phyloP scores from a whole-genome alignment of 2,113 vertebrate genomes.

The Glareola pratincola region DNA sequence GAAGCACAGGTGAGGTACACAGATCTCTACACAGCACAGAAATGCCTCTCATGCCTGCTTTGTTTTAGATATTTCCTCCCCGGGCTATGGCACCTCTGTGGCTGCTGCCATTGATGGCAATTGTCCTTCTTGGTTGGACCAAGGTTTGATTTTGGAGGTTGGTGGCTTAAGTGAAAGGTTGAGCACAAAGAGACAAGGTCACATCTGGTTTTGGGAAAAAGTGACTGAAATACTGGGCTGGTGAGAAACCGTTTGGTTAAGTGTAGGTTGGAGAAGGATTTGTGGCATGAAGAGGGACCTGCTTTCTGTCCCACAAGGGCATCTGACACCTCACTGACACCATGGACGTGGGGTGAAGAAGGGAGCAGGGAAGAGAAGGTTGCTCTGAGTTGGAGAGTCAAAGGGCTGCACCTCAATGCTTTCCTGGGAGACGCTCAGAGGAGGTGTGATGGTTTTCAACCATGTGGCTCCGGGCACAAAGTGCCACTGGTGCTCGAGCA shows the following conservation, averaged over 20 bases:
- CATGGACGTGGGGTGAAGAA: accelerated
- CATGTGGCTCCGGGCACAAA: not conserved
- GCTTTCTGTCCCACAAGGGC: not conserved
- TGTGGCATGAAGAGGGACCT: not conserved
- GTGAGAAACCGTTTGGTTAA: not conserved
- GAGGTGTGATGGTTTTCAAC: not conserved
- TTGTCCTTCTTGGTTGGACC: not conserved
- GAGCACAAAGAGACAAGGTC: not conserved
- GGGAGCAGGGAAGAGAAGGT: accelerated
- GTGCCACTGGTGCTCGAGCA: accelerated
- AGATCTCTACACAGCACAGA: not conserved
- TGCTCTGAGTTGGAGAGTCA: not conserved
- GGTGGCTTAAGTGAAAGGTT: not conserved
- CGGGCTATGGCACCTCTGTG: not conserved
- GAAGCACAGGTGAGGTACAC: not conserved
- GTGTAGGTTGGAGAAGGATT: not conserved
- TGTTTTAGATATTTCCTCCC: not conserved
- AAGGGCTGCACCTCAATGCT: not conserved
- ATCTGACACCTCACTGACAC: not conserved
- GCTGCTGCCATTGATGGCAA: not conserved
- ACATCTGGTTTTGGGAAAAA: accelerated
- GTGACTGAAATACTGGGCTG: not conserved
- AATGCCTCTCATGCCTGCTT: not conserved
- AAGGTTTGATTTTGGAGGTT: not conserved
- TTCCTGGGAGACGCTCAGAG: not conserved